These are phyloP conservation scores for Phallusia fumigata DNA, from an alignment of 23 tunicate genomes.

Conservation along the genomic window DNA sequence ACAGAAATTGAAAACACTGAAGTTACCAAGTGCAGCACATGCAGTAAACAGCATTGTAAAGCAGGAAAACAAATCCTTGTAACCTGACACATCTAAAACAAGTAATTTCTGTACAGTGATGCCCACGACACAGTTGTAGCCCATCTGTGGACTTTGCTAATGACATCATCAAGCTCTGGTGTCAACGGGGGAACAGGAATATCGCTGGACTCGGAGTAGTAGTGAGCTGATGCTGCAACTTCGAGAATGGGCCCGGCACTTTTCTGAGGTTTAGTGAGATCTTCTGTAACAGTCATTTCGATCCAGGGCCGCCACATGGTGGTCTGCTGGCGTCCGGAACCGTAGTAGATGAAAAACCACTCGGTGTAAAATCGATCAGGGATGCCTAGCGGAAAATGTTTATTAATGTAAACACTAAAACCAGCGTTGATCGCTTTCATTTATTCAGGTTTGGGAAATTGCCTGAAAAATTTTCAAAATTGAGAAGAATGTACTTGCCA, in stretches of 20 bases:
- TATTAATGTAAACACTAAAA: too few relatives aligned
- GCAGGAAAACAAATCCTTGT: too few relatives aligned
- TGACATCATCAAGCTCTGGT: conserved; percentile 35
- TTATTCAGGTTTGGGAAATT: too few relatives aligned
- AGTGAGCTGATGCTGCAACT: conserved; percentile 53
- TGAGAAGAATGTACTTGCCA: too few relatives aligned
- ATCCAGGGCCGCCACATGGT: conserved; percentile 61
- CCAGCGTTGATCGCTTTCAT: too few relatives aligned
- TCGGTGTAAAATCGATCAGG: conserved; percentile 22
- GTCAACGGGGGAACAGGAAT: conserved; percentile 42
- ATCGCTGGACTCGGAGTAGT: conserved; percentile 27
- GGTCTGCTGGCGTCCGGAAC: conserved; percentile 36
- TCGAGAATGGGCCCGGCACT: conserved; percentile 19
- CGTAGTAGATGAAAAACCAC: conserved; percentile 66
- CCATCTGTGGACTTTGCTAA: conserved; percentile 58
- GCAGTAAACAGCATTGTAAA: too few relatives aligned
- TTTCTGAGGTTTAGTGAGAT: conserved; percentile 1
- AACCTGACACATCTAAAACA: too few relatives aligned
- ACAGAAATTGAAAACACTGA: too few relatives aligned
- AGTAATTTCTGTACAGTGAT: conserved; percentile 58
- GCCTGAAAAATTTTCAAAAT: too few relatives aligned
- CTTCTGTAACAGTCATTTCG: conserved; percentile 27
- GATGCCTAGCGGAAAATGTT: background rate
- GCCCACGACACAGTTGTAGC: conserved; percentile 62
- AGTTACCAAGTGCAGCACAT: too few relatives aligned